Evolutionary conservation across 2,888 invertebrate genomes (phyloP).

Genomic region (Chydorus sphaericus): DNA sequence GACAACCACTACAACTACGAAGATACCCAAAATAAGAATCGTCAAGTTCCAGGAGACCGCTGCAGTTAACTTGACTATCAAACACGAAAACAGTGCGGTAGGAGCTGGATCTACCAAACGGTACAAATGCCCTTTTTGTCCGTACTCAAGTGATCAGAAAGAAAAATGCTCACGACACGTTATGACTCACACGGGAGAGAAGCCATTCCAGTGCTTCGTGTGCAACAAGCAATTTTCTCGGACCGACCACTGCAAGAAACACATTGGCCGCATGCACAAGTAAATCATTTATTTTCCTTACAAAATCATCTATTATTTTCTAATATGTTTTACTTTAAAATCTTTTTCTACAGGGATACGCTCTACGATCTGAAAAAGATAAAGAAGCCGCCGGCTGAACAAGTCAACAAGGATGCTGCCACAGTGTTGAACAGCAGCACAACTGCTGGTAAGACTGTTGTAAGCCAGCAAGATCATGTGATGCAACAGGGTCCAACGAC

Average conservation of each 20-base stretch:
- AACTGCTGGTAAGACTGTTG: neutral
- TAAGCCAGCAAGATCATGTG: neutral
- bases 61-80: neutral
- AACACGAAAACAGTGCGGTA: conserved; percentile 14
- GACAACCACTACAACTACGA: neutral
- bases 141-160: conserved; percentile 77
- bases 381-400: conserved; percentile 21
- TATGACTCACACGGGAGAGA: conserved; percentile 84
- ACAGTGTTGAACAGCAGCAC: neutral
- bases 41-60: conserved; percentile 3
- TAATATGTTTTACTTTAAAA: too few species aligned
- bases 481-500: too few species aligned
- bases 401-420: too few species aligned
- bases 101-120: conserved; percentile 32
- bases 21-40: conserved; percentile 9
- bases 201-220: conserved; percentile 84
- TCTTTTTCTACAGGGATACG: conserved; percentile 45
- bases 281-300: neutral
- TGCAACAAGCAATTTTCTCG: conserved; percentile 86
- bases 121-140: conserved; percentile 73
- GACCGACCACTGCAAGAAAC: conserved; percentile 88
- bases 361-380: conserved; percentile 47
- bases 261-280: conserved; percentile 72
- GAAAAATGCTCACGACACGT: conserved; percentile 83
- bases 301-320: neutral